Evolutionary conservation across 1,140 invertebrate genomes (phyloP).

Genomic region (Pseudomyrmex flavicornis): DNA sequence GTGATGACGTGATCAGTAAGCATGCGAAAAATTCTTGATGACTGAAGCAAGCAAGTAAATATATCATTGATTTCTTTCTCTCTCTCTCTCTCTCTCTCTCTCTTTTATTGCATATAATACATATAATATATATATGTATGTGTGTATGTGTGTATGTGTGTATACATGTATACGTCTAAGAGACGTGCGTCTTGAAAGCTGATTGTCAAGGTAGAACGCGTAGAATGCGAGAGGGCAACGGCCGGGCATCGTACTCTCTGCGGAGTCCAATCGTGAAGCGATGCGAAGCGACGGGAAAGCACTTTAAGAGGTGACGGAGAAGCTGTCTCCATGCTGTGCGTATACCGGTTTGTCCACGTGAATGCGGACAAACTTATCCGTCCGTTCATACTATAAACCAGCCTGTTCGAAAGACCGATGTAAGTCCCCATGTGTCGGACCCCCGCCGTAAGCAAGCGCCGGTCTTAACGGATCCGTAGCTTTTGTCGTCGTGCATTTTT

Average conservation of each 20-base stretch:
- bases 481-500: constrained; percentile 64
- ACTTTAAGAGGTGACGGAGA: constrained; percentile 28
- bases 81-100: too few relatives aligned
- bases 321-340: not conserved
- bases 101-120: not conserved
- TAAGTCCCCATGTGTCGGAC: not conserved
- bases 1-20: not conserved
- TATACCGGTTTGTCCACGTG: constrained; percentile 59
- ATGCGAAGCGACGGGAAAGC: constrained; percentile 12
- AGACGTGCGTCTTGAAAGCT: constrained; percentile 12
- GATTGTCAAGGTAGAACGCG: constrained; percentile 49
- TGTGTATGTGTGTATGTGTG: constrained; percentile 19
- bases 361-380: constrained; percentile 47
- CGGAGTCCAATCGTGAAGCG: constrained; percentile 7
- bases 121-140: not conserved
- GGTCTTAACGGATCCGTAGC: constrained; percentile 24
- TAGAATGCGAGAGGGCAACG: constrained; percentile 69
- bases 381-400: constrained; percentile 44
- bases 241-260: constrained; percentile 70
- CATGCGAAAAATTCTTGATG: constrained; percentile 17
- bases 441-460: not conserved
- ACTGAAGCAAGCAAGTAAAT: constrained; percentile 1
- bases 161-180: not conserved
- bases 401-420: not conserved
- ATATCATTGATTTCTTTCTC: too few relatives aligned